A percentile compares a stretch with the other conserved stretches of the same genome.
phyloP scores from a whole-genome alignment of 1,140 invertebrate genomes.

The Archivesica marissinica region DNA sequence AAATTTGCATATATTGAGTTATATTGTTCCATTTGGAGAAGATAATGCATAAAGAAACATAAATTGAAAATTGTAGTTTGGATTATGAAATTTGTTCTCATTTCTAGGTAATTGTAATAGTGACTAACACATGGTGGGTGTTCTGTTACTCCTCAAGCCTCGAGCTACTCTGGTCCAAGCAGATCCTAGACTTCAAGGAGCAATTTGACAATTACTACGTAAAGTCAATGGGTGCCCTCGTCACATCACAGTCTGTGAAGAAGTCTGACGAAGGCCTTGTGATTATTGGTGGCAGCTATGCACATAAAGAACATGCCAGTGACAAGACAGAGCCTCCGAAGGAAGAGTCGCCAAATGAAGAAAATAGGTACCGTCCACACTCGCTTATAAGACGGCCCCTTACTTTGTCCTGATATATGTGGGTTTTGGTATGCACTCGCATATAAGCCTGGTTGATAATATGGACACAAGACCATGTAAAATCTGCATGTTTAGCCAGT shows the following conservation, averaged over 20 bases:
- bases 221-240: constrained; percentile 73
- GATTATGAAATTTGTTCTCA: too few relatives aligned
- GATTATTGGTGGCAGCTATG: constrained; percentile 75
- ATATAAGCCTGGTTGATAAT: too few relatives aligned
- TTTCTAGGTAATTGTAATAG: constrained; percentile 76
- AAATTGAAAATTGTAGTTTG: too few relatives aligned
- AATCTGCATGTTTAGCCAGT: too few relatives aligned
- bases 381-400: too few relatives aligned
- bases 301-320: constrained; percentile 65
- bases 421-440: too few relatives aligned
- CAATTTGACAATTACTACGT: constrained; percentile 66
- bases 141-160: constrained; percentile 75
- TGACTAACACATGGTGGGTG: constrained; percentile 76
- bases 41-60: too few relatives aligned
- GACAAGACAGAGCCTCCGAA: not conserved
- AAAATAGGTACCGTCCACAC: not conserved
- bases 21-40: too few relatives aligned
- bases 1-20: too few relatives aligned
- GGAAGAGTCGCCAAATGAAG: not conserved
- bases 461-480: too few relatives aligned
- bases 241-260: constrained; percentile 72
- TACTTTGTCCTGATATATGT: too few relatives aligned
- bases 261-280: constrained; percentile 76
- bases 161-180: constrained; percentile 69
- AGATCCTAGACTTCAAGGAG: constrained; percentile 58